Conservation (phyloP, 2,888 invertebrate genomes). For the Parnassius mnemosyne region DNA sequence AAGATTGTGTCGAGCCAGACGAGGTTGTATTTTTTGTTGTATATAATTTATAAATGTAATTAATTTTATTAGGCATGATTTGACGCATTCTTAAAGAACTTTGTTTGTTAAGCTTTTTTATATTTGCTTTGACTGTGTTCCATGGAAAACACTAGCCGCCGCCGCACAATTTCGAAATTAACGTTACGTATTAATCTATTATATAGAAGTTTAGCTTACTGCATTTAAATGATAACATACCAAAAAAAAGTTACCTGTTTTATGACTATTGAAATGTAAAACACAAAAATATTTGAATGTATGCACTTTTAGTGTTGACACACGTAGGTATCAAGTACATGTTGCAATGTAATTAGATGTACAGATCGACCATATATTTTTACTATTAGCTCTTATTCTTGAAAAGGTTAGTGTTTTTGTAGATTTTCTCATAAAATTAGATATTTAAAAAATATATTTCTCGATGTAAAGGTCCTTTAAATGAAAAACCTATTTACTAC, state of each 20-base stretch:
- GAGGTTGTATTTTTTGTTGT: constrained; percentile 54
- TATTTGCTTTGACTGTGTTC: constrained; percentile 12
- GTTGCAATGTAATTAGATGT: constrained; percentile 1
- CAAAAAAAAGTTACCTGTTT: constrained; percentile 41
- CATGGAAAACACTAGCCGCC: constrained; percentile 20
- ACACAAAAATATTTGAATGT: constrained; percentile 23
- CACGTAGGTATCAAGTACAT: constrained; percentile 1
- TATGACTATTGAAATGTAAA: constrained; percentile 21
- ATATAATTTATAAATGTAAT: constrained; percentile 50
- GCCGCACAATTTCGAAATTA: constrained; percentile 21
- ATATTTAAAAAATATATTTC: constrained; percentile 28
- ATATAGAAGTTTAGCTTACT: neutral
- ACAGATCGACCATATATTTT: neutral
- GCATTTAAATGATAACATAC: constrained; percentile 27
- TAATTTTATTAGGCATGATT: constrained; percentile 36
- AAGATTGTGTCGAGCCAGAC: constrained; percentile 54
- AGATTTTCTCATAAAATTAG: neutral
- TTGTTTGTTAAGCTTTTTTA: neutral
- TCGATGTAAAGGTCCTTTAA: constrained; percentile 19
- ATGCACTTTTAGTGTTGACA: constrained; percentile 5
- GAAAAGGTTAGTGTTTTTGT: constrained; percentile 53
- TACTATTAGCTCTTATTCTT: constrained; percentile 31
- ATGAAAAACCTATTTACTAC: neutral
- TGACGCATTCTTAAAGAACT: constrained; percentile 8
- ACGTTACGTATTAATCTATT: neutral